Evolutionary conservation across 2,113 vertebrate species (phyloP).

Genomic region (Daphoenositta chrysoptera): DNA sequence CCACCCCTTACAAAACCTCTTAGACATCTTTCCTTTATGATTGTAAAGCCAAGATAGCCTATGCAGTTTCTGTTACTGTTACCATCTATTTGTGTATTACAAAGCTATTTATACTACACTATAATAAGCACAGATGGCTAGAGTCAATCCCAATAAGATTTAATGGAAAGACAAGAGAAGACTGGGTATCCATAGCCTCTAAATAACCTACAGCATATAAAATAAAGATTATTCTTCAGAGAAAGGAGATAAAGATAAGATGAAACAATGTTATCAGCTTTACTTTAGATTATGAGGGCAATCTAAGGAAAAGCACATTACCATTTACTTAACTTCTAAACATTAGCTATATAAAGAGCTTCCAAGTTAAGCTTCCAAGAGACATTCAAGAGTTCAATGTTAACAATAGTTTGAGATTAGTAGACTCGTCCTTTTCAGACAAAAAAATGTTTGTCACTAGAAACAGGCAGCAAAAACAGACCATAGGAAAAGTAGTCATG

Average conservation of each 20-base stretch:
- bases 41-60: background rate
- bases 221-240: slow-evolving; percentile 66
- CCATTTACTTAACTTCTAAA: slow-evolving; percentile 44
- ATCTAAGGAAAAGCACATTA: slow-evolving; percentile 62
- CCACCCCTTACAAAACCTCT: background rate
- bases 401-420: background rate
- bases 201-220: slow-evolving; percentile 59
- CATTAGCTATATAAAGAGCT: slow-evolving; percentile 16
- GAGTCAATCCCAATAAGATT: slow-evolving; percentile 68
- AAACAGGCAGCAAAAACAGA: background rate
- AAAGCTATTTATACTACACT: slow-evolving; percentile 51
- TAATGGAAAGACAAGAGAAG: slow-evolving; percentile 57
- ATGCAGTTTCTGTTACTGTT: background rate
- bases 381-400: background rate
- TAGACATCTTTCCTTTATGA: background rate
- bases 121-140: slow-evolving; percentile 57
- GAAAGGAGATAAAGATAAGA: slow-evolving; percentile 61
- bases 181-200: slow-evolving; percentile 49
- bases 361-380: slow-evolving; percentile 24
- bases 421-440: background rate
- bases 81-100: background rate
- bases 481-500: background rate
- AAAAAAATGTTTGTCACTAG: background rate
- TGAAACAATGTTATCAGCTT: slow-evolving; percentile 66
- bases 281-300: slow-evolving; percentile 51